Evolutionary conservation across 2,113 vertebrate genomes (phyloP).

Genomic region (Podarcis raffonei): DNA sequence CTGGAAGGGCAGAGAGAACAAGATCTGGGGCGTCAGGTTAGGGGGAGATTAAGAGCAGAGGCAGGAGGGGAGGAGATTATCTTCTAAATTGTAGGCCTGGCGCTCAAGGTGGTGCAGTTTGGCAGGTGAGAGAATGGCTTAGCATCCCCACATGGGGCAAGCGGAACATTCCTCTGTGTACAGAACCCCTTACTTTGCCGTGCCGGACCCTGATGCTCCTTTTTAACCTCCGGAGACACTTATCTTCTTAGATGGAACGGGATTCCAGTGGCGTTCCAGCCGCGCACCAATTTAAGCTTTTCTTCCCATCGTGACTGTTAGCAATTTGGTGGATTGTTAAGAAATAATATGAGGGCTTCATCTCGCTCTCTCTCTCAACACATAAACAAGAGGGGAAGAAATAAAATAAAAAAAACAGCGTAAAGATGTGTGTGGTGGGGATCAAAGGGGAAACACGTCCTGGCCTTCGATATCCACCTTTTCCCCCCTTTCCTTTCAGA

Average conservation of each 20-base stretch:
- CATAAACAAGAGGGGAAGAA: neutral
- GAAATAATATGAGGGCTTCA: constrained; percentile 1
- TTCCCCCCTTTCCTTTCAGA: neutral
- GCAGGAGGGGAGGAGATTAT: constrained; percentile 1
- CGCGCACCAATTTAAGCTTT: neutral
- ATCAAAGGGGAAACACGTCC: neutral
- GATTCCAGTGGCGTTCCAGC: constrained; percentile 4
- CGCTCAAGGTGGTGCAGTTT: neutral
- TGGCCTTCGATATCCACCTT: constrained; percentile 3
- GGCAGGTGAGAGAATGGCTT: neutral
- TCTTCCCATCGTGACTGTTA: constrained; percentile 25
- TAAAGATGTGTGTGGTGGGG: neutral
- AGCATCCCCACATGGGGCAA: neutral
- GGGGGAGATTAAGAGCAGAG: neutral
- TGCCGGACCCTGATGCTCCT: constrained; percentile 11
- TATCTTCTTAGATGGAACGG: constrained; percentile 21
- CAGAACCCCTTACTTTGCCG: constrained; percentile 13
- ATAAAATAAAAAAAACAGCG: neutral
- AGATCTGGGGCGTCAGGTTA: neutral
- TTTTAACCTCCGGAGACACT: constrained; percentile 22
- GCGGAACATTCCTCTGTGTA: neutral
- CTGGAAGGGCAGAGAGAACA: neutral
- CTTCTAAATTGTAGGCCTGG: constrained; percentile 10
- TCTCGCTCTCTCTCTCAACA: neutral
- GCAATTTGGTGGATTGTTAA: constrained; percentile 48